These are phyloP conservation scores for Setophaga kirtlandii DNA, from an alignment of 2,113 vertebrate genomes.

Conservation along the genomic window DNA sequence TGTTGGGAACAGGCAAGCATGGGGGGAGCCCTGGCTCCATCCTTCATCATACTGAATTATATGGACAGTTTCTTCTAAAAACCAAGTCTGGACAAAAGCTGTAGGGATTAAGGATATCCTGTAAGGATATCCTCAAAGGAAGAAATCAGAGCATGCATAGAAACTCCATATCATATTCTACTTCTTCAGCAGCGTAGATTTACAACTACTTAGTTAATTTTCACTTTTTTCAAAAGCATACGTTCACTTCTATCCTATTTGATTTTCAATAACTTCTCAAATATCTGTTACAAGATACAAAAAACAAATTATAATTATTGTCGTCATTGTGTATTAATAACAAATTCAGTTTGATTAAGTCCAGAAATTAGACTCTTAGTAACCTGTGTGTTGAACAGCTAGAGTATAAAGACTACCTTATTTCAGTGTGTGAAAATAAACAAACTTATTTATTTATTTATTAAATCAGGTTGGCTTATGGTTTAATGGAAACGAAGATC, in stretches of 20 bases:
- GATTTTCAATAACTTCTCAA: neutral
- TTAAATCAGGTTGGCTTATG: slow-evolving; percentile 82
- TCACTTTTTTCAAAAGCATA: neutral
- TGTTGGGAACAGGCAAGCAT: neutral
- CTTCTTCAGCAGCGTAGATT: neutral
- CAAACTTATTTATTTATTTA: neutral
- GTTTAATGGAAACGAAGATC: slow-evolving; percentile 78
- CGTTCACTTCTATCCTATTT: neutral
- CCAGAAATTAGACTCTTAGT: neutral
- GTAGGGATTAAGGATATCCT: neutral
- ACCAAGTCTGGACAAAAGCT: neutral
- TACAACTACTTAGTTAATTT: neutral
- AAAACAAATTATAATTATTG: neutral
- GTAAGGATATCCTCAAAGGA: neutral
- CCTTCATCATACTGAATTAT: neutral
- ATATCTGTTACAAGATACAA: neutral
- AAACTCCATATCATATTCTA: neutral
- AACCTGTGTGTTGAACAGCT: neutral
- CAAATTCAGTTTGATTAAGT: neutral
- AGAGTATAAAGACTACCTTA: neutral
- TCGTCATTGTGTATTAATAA: neutral
- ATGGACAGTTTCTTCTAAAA: neutral
- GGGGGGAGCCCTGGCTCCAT: neutral
- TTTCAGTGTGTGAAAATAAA: neutral
- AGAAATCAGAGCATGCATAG: neutral